Base-by-base conservation (phyloP, 2,113 vertebrate species). In the Thomomys bottae region DNA sequence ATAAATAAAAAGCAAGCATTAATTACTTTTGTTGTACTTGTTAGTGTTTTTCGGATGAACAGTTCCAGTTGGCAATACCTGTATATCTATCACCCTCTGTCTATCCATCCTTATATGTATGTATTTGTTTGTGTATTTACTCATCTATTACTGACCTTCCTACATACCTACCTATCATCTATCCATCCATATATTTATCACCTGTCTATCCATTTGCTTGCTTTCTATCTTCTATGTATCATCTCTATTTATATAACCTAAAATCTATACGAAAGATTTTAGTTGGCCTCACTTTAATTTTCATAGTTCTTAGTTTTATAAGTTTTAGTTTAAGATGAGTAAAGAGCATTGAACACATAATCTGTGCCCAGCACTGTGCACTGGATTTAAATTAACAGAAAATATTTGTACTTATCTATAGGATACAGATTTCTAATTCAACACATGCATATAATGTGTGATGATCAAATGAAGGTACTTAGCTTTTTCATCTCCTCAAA, bases 241-340 rank as follows among this genome's bases (percentile, higher is more conserved):
- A 67, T n/a, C 30, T 17, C 30, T 68, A 68, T 34, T 18, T 15
- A 84, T 68, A 8, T 10, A 7, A 14, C 11, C 61, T 73, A 28
- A 45, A 71, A 71, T 95, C 49, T 57, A 45, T 57, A 84, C 4
- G 61, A 1, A 93, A 30, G 38, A 76, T 79, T 93, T 88, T 15
- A 72, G 7, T 90, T 93, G 67, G 26, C 38, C 91, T 90, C 21
- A 81, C 5, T 75, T 85, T 90, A 17, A 6, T 90, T 81, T 93
- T 83, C 45, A 75, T 17, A 14, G 26, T 57, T 66, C 17, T 71
- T 75, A 54, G 68, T 49, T 92, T 86, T 78, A n/a, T 32, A 75
- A 67, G 34, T 57, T 87, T 93, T 11, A 67, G 7, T 36, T 71
- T 11, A 78, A 86, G 88, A 80, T 88, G n/a, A 73, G 71, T 72